phyloP scores from a whole-genome alignment of 2,888 invertebrate species.

The Catocala fraxini region DNA sequence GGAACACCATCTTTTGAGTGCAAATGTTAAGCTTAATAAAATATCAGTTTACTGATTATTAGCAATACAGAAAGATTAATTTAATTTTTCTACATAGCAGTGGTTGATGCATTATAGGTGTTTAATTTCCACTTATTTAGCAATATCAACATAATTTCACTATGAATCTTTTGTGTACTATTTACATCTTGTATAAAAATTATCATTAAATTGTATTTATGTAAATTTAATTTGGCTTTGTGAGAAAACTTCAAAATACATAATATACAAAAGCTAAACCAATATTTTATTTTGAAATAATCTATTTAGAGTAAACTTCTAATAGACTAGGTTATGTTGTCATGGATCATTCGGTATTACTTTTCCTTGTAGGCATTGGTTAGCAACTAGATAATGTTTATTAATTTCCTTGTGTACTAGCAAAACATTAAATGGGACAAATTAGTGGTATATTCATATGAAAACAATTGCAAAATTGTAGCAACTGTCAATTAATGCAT shows the following conservation, averaged over 20 bases:
- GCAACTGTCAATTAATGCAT: too few relatives aligned
- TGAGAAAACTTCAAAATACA: conserved; percentile 86
- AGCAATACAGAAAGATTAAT: conserved; percentile 73
- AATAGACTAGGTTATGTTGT: conserved; percentile 32
- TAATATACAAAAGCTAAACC: conserved; percentile 84
- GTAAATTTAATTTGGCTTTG: conserved; percentile 87
- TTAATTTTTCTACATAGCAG: conserved; percentile 67
- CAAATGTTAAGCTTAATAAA: conserved; percentile 63
- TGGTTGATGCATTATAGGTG: conserved; percentile 70
- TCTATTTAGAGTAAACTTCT: conserved; percentile 9
- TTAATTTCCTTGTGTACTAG: background rate
- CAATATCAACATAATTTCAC: conserved; percentile 73
- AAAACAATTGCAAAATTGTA: too few relatives aligned
- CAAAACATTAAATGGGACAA: background rate
- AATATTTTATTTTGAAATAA: conserved; percentile 77
- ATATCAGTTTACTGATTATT: conserved; percentile 79
- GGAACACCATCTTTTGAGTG: conserved; percentile 64
- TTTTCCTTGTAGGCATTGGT: conserved; percentile 19
- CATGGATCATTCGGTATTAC: conserved; percentile 18
- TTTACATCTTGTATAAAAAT: conserved; percentile 85
- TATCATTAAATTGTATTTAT: conserved; percentile 86
- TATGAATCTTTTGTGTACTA: conserved; percentile 81
- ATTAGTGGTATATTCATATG: too few relatives aligned
- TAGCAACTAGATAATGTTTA: background rate
- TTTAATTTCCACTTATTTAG: conserved; percentile 68